These are phyloP conservation scores for Agrilus cyanescens DNA, from an alignment of 2,888 invertebrate genomes.

Conservation along the genomic window DNA sequence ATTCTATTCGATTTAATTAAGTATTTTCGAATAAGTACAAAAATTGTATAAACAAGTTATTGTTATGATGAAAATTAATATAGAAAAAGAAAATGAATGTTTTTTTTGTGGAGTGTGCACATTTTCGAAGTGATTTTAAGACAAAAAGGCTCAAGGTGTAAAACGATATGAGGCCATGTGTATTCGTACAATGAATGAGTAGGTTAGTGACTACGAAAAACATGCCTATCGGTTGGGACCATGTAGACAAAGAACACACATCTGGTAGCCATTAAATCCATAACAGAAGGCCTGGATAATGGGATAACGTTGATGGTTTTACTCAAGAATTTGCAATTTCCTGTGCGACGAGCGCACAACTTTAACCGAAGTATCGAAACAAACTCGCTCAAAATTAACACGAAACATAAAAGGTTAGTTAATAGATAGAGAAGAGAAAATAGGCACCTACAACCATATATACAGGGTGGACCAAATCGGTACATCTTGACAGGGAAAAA, in stretches of 20 bases:
- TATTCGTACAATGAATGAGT: conserved; percentile 26
- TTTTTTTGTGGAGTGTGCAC: no score
- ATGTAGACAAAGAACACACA: conserved; percentile 25
- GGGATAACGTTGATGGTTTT: conserved; percentile 15
- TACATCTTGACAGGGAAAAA: no score
- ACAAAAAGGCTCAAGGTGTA: conserved; percentile 12
- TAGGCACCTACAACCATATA: no score
- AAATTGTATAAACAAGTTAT: no score
- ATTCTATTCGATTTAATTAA: no score
- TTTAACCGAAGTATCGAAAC: background rate
- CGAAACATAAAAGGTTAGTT: no score
- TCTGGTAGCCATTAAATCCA: conserved; percentile 26
- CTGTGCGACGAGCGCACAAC: conserved; percentile 9
- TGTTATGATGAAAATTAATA: no score
- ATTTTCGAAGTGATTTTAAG: no score
- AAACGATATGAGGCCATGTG: conserved; percentile 24
- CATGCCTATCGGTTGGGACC: conserved; percentile 20
- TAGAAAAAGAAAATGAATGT: no score
- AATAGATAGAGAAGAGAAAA: no score
- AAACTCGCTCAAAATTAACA: background rate
- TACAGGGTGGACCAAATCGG: no score
- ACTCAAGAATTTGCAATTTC: conserved; percentile 16
- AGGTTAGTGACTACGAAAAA: conserved; percentile 24
- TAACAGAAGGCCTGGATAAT: conserved; percentile 16
- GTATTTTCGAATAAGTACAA: no score